These are phyloP conservation scores for Austrolebias charrua DNA, from an alignment of 2,797 vertebrate genomes.

Conservation along the genomic window DNA sequence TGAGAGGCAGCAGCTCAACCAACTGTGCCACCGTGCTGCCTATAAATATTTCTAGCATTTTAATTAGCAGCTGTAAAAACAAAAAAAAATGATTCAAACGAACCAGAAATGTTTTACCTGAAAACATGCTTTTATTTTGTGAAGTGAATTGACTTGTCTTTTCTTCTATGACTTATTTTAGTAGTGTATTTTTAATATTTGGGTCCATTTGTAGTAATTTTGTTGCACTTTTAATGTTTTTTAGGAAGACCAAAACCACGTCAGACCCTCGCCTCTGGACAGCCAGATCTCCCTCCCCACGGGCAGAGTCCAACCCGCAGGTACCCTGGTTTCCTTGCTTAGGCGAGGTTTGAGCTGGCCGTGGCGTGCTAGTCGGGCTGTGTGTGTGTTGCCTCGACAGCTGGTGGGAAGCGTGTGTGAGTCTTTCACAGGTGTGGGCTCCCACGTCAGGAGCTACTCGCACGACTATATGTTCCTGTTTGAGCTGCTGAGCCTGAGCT, in stretches of 20 bases:
- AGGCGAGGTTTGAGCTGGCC: slow-evolving; percentile 85
- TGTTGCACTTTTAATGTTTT: too few species aligned
- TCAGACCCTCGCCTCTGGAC: slow-evolving; percentile 53
- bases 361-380: slow-evolving; percentile 79
- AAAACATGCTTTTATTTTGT: background rate
- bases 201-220: background rate
- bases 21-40: too few species aligned
- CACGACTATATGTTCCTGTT: slow-evolving; percentile 89
- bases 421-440: slow-evolving; percentile 71
- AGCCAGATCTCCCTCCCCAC: slow-evolving; percentile 64
- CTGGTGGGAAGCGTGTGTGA: slow-evolving; percentile 84
- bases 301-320: slow-evolving; percentile 83
- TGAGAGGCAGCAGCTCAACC: too few species aligned
- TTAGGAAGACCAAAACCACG: slow-evolving; percentile 72
- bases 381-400: slow-evolving; percentile 80
- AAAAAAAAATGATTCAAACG: background rate
- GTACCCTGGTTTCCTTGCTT: slow-evolving; percentile 93
- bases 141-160: too few species aligned
- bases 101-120: background rate
- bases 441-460: slow-evolving; percentile 86
- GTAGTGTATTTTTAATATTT: background rate
- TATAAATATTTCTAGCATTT: too few species aligned
- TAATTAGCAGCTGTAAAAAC: background rate
- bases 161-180: background rate
- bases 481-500: slow-evolving; percentile 89